phyloP scores from a whole-genome alignment of 2,113 vertebrate species.

The Cichladusa arquata region DNA sequence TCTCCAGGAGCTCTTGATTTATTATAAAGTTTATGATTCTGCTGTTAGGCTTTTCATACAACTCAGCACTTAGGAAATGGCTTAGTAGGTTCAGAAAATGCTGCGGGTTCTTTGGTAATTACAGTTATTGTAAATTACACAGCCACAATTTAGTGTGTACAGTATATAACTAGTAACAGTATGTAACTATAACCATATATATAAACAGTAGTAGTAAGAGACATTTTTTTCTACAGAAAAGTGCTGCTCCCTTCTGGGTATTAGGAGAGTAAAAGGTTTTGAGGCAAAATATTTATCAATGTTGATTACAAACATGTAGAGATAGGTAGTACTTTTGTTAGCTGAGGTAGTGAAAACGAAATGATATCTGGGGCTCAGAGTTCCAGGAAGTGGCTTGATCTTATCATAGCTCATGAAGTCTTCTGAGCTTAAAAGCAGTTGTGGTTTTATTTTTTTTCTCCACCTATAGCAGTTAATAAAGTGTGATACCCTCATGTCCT shows the following conservation, averaged over 20 bases:
- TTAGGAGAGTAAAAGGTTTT: background rate
- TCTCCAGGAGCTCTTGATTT: background rate
- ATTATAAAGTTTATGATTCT: background rate
- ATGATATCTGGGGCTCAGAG: background rate
- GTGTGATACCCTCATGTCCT: background rate
- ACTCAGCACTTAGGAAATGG: background rate
- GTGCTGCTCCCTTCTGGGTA: background rate
- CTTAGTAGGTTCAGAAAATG: background rate
- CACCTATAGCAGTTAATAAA: background rate
- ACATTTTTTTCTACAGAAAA: background rate
- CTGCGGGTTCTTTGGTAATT: rapidly evolving
- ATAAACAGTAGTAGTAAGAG: background rate
- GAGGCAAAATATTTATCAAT: background rate
- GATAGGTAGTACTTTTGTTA: background rate
- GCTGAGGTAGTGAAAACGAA: background rate
- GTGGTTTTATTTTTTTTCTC: background rate
- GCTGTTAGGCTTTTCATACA: background rate
- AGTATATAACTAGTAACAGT: background rate
- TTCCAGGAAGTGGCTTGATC: background rate
- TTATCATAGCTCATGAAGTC: background rate
- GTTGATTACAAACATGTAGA: background rate
- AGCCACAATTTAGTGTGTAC: background rate
- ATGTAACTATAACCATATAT: background rate
- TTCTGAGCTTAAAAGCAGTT: background rate
- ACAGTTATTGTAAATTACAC: background rate